These are phyloP conservation scores for Solenopsis fugax DNA, from an alignment of 1,140 invertebrate genomes.

Conservation along the genomic window DNA sequence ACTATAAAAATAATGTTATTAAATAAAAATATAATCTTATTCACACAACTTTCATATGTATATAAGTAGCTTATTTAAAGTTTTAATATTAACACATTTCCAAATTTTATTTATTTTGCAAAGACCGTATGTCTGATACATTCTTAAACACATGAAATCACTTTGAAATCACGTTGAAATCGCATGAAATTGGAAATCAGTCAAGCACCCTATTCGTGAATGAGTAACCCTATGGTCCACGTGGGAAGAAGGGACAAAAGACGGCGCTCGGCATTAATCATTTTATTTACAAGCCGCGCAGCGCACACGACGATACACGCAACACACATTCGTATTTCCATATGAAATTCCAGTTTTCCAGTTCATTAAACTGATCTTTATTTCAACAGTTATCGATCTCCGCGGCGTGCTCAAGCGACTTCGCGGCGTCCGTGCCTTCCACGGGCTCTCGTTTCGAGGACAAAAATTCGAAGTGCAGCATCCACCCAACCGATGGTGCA, in stretches of 20 bases:
- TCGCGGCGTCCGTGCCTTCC: constrained; percentile 27
- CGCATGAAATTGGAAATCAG: too few relatives aligned
- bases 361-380: constrained; percentile 73
- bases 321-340: constrained; percentile 25
- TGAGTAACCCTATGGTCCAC: not conserved
- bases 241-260: constrained; percentile 45
- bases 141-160: too few relatives aligned
- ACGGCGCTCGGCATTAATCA: constrained; percentile 41
- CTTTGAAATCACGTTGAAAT: too few relatives aligned
- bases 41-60: too few relatives aligned
- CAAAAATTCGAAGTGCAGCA: constrained; percentile 72
- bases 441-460: constrained; percentile 62
- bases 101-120: too few relatives aligned
- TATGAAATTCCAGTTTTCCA: constrained; percentile 40
- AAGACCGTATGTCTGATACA: too few relatives aligned
- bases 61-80: too few relatives aligned
- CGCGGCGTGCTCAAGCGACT: not conserved
- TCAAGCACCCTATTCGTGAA: too few relatives aligned
- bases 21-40: too few relatives aligned
- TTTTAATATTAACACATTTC: too few relatives aligned
- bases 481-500: constrained; percentile 65
- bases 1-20: too few relatives aligned
- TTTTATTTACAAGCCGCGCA: constrained; percentile 67
- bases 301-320: not conserved
- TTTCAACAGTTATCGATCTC: constrained; percentile 72